Evolutionary conservation across 1,140 invertebrate species (phyloP).

Genomic region (Atta colombica): DNA sequence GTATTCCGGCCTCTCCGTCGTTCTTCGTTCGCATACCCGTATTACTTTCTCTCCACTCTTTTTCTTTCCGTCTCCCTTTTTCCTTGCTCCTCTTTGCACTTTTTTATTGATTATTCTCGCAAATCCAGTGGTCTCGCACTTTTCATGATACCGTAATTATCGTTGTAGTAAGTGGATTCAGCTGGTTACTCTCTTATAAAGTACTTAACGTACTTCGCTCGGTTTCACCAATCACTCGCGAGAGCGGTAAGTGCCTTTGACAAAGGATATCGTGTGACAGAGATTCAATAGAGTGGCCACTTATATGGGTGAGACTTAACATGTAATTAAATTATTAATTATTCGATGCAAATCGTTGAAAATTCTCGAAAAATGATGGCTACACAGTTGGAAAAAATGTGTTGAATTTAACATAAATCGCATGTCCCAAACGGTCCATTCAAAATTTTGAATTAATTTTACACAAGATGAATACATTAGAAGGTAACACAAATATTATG

Average conservation of each 20-base stretch:
- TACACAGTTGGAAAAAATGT: too few relatives aligned
- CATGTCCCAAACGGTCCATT: too few relatives aligned
- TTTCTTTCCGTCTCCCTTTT: background rate
- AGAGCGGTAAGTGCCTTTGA: conserved; percentile 15
- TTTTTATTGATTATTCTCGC: conserved; percentile 58
- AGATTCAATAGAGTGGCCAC: background rate
- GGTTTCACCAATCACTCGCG: conserved; percentile 33
- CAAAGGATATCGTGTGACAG: conserved; percentile 21
- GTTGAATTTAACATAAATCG: too few relatives aligned
- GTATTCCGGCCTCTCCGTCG: background rate
- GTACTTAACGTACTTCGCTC: conserved; percentile 50
- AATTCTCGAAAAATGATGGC: background rate
- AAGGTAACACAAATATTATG: too few relatives aligned
- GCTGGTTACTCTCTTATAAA: conserved; percentile 44
- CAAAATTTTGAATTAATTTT: too few relatives aligned
- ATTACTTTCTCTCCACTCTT: conserved; percentile 3
- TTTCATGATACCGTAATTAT: conserved; percentile 64
- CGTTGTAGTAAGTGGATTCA: conserved; percentile 56
- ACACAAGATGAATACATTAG: too few relatives aligned
- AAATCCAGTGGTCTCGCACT: conserved; percentile 36
- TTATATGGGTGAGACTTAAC: conserved; percentile 1
- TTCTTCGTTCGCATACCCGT: conserved; percentile 5
- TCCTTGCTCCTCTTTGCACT: conserved; percentile 24
- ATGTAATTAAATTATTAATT: conserved; percentile 39
- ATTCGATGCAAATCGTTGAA: background rate